phyloP scores from a whole-genome alignment of 2,797 vertebrate species.

The Phrynocephalus guinanensis region DNA sequence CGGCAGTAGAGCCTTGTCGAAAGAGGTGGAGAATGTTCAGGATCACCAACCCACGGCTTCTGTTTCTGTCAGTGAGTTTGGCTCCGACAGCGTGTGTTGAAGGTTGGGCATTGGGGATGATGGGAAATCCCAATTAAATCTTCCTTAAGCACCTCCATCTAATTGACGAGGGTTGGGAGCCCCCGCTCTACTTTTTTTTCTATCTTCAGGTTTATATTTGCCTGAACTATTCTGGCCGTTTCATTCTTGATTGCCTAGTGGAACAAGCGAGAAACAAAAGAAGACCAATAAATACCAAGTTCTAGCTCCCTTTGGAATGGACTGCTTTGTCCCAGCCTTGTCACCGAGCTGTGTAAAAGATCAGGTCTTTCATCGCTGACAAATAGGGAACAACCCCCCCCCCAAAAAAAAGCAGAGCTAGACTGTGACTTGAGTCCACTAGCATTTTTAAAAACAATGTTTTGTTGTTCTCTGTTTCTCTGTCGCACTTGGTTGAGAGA shows the following conservation, averaged over 20 bases:
- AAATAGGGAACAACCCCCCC: too few species aligned
- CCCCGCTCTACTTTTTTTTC: slow-evolving; percentile 23
- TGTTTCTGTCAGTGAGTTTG: neutral
- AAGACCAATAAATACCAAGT: slow-evolving; percentile 23
- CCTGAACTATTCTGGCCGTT: slow-evolving; percentile 36
- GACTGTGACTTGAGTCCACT: slow-evolving; percentile 27
- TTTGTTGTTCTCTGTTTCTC: slow-evolving; percentile 8
- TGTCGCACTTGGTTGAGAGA: slow-evolving; percentile 51
- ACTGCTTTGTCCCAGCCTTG: slow-evolving; percentile 41
- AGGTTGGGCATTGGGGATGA: neutral
- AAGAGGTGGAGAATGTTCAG: neutral
- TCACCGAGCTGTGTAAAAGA: slow-evolving; percentile 38
- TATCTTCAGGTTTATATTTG: slow-evolving; percentile 45
- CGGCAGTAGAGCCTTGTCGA: slow-evolving; percentile 1
- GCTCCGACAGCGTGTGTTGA: neutral
- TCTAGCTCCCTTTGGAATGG: slow-evolving; percentile 38
- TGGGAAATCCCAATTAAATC: slow-evolving; percentile 58
- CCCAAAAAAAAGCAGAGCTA: neutral
- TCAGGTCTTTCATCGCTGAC: neutral
- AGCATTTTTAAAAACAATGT: slow-evolving; percentile 34
- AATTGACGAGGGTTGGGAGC: slow-evolving; percentile 27
- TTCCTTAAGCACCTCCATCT: slow-evolving; percentile 48
- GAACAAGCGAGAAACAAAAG: slow-evolving; percentile 12
- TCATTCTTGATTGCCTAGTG: slow-evolving; percentile 36
- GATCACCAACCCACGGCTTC: neutral